Conservation (phyloP, 2,113 vertebrate species). For the Laticauda colubrina region DNA sequence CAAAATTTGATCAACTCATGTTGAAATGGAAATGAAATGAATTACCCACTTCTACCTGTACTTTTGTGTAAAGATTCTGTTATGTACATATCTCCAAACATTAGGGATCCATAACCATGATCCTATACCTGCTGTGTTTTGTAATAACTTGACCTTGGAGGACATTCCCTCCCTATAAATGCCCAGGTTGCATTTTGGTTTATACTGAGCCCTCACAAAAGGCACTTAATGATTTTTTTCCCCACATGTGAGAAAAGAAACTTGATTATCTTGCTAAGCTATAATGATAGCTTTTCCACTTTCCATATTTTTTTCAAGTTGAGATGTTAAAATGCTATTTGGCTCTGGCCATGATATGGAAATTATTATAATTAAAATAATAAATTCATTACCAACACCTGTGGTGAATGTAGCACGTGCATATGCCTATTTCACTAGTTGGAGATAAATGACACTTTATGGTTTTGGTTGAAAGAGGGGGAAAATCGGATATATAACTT, state of each 20-base stretch:
- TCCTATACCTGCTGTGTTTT: neutral
- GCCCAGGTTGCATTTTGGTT: neutral
- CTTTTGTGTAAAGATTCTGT: neutral
- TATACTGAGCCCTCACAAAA: neutral
- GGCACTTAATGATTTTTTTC: neutral
- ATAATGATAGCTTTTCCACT: constrained; percentile 29
- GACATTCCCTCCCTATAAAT: constrained; percentile 3
- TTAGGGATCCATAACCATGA: neutral
- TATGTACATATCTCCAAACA: neutral
- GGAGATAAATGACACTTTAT: constrained; percentile 35
- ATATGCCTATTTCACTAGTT: constrained; percentile 3
- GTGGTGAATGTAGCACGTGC: neutral
- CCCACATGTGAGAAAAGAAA: constrained; percentile 22
- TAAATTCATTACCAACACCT: constrained; percentile 27
- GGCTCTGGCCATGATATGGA: neutral
- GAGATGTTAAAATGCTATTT: constrained; percentile 20
- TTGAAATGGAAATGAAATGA: neutral
- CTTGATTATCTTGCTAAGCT: constrained; percentile 40
- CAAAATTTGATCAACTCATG: neutral
- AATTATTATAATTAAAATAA: constrained; percentile 35
- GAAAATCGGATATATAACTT: constrained; percentile 9
- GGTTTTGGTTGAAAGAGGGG: constrained; percentile 9
- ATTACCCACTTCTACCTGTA: neutral
- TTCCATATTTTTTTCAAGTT: constrained; percentile 33
- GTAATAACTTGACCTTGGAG: constrained; percentile 15